Conservation (phyloP, 1,140 invertebrate genomes). For the Euwallacea similis region DNA sequence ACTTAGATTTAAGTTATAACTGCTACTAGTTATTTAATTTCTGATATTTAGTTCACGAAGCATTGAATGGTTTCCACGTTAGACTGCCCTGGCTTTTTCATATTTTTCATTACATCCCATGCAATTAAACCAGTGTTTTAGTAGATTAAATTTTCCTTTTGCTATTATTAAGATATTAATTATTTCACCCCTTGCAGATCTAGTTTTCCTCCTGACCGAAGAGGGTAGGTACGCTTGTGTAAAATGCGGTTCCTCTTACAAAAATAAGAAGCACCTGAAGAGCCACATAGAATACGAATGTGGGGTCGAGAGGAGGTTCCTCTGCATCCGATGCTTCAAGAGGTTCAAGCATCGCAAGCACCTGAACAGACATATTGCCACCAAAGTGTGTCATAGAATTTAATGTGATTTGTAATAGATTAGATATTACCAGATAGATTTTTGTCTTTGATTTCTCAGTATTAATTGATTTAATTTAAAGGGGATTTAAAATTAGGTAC, state of each 20-base stretch:
- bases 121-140: no score
- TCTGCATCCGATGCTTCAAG: slow-evolving; percentile 55
- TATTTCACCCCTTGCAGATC: slow-evolving; percentile 16
- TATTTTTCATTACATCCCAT: no score
- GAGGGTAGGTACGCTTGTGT: slow-evolving; percentile 36
- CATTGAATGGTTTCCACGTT: no score
- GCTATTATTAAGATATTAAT: background rate
- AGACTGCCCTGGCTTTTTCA: no score
- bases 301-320: slow-evolving; percentile 53
- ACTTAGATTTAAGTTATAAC: no score
- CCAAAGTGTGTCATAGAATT: slow-evolving; percentile 52
- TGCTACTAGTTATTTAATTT: no score
- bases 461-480: no score
- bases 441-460: no score
- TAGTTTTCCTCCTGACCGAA: slow-evolving; percentile 32
- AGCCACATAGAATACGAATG: slow-evolving; percentile 58
- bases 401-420: no score
- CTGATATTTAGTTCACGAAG: no score
- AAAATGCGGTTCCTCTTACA: slow-evolving; percentile 39
- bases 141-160: background rate
- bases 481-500: background rate
- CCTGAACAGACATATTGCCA: slow-evolving; percentile 57
- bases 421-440: no score
- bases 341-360: slow-evolving; percentile 60
- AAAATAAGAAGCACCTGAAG: slow-evolving; percentile 46